phyloP scores from a whole-genome alignment of 2,888 invertebrate species.

The Escarpia spicata region DNA sequence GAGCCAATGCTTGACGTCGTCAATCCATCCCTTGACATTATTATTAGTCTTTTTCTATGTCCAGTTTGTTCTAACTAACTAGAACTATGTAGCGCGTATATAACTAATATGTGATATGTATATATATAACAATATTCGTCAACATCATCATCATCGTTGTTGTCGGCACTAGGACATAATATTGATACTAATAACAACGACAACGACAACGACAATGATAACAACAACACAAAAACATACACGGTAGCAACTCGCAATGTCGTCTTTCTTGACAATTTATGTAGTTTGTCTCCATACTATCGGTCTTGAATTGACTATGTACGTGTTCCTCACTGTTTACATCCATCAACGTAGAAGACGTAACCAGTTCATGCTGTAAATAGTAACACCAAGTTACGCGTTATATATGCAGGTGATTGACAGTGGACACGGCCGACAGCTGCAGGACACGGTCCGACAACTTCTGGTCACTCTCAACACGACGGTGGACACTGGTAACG shows the following conservation, averaged over 20 bases:
- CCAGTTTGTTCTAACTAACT: not conserved
- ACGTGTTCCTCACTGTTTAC: not conserved
- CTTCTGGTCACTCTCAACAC: slow-evolving; percentile 17
- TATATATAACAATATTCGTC: too few relatives aligned
- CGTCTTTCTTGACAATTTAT: too few relatives aligned
- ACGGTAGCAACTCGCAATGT: too few relatives aligned
- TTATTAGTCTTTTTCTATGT: not conserved
- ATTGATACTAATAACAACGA: too few relatives aligned
- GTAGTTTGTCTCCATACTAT: too few relatives aligned
- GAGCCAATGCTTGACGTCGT: too few relatives aligned
- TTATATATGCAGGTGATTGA: slow-evolving; percentile 27
- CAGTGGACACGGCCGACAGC: slow-evolving; percentile 28
- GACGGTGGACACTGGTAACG: not conserved
- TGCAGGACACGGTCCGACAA: slow-evolving; percentile 23
- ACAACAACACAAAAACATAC: too few relatives aligned
- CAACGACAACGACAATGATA: too few relatives aligned
- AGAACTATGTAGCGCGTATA: not conserved
- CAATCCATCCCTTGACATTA: not conserved
- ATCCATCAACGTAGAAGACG: not conserved
- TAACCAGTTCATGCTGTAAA: not conserved
- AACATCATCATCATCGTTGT: too few relatives aligned
- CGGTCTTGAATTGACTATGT: too few relatives aligned
- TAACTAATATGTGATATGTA: too few relatives aligned
- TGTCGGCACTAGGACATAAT: too few relatives aligned
- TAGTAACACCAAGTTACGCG: not conserved